Base-by-base conservation (phyloP, 2,797 vertebrate genomes). In the Phylloscopus collybita region DNA sequence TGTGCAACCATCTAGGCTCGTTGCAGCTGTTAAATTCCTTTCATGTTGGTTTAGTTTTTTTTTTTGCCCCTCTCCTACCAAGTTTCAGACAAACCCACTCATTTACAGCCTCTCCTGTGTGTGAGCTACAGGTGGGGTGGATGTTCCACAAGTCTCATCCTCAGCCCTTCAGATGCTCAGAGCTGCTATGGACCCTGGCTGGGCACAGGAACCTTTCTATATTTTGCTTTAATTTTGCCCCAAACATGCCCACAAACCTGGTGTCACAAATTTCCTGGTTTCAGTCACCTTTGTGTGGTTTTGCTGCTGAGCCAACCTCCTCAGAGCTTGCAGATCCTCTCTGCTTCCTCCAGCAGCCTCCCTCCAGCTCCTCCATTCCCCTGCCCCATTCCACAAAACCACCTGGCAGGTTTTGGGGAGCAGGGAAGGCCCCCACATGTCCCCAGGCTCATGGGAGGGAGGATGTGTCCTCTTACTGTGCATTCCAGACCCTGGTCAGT, bases 11-110 rank as follows among this genome's bases (percentile, higher is more conserved):
- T 40, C 86, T 59, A 61, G 76, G 95, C 94, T 96, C 93, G 0
- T 51, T 88, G 95, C 93, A 97, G 95, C 96, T 97, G 96, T 94
- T 96, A 53, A 79, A 92, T 76, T 88, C 92, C 73, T 96, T 97
- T 97, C 74, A 90, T 94, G 56, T 32, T 2, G 13, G 1, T 8
- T 38, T 38, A n/a, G 9, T 38, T 38, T 38, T 38, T 38, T 38
- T 38, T 66, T 45, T 20, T 0, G 0, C 23, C 26, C 4, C 7
- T 80, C 16, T 86, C 82, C 59, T 69, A 80, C 51, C 29, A 57
- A 34, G 29, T 51, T 79, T 80, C 65, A 23, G 59, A 67, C 47
- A 86, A 87, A 66, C n/a, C 59, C 62, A 6, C 65, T 92, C 62
- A 42, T 93, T 91, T 79, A 26, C 47, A 30, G 29, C 13, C 64